Evolutionary conservation across 2,888 invertebrate genomes (phyloP), one percentile per base, ranked within the genome.

Genomic region (Monoplex corrugatus): DNA sequence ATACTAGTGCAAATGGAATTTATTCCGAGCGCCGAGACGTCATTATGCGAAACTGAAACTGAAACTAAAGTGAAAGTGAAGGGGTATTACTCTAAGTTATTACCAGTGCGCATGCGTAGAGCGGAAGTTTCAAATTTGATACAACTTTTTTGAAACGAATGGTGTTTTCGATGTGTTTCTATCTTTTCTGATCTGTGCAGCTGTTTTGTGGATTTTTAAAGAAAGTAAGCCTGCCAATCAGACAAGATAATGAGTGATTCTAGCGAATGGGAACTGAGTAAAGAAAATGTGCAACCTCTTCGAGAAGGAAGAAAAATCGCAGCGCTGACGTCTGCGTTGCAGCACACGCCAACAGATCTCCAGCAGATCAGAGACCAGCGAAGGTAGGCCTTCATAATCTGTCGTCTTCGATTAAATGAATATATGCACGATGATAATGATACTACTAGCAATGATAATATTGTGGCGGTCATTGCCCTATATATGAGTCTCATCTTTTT

Each of bases 221-320:
- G 35, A 57, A 19, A 45, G 6, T 50, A 8, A 38, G 38, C 16
- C 57, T 38, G 28, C 8, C 19, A 13, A 3, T 5, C 19, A 10
- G 50, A 57, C 28, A 23, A 43, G 57, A 84, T 35, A 19, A 75
- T 89, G 57, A 45, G 80, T 44, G 89, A 87, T 57, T 90, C 83
- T 3, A 90, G 92, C 88, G 96, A 96, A 89, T 97, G 96, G 97
- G 97, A 97, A 92, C 92, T 96, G 5, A 95, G 96, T 50, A 99
- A 99, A 96, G 99, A 99, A 97, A 99, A 99, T 96, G 98, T 99
- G 94, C 98, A 98, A 96, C 99, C 99, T 86, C 96, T 99, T 92
- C 97, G 98, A 93, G 97, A 98, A 93, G 99, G 99, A 78, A 97
- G 99, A 94, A 98, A 98, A 96, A 97, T 97, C 90, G 96, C 97